Base-by-base conservation (phyloP, 2,888 invertebrate species). In the Acanthacorydalis orientalis region DNA sequence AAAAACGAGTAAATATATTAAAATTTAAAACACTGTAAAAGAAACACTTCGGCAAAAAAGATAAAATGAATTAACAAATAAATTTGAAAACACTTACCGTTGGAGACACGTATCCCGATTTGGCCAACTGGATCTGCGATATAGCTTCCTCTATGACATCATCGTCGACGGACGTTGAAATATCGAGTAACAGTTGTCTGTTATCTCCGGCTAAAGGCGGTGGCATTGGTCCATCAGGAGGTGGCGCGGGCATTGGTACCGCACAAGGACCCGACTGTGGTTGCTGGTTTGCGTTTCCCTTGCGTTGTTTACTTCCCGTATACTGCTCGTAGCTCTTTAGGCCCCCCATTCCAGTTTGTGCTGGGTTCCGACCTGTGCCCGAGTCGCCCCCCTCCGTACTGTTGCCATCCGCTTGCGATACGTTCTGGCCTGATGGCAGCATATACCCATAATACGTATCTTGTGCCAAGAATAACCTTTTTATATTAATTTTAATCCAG, bases 331-430 rank as follows among this genome's bases (percentile, higher is more conserved):
- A 84, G 67, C 81, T 83, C 63, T 78, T 78, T 70, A 81, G 83
- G 71, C 83, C 84, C 59, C 82, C 83, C 53, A 78, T 77, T 53
- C 75, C 81, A 55, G 81, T 81, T 60, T 82, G 83, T 54, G 78
- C 77, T 52, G 75, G 76, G 64, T 82, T 83, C 48, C 73, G 70
- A 51, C 61, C 68, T 50, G 68, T 68, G 46, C 67, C 66, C 50
- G 73, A 72, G 55, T 77, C 78, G 52, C 70, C 74, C 57, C 77
- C 78, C 60, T 83, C 83, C 59, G 83, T 75, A 67, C 87, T 88
- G 73, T 83, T 86, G 60, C 83, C 85, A 69, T 88, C 88, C 63
- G 77, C 82, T 71, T 87, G 86, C 66, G 88, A 86, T 77, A 87
- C 74, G 77, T 88, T 87, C 78, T 89, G 88, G 77, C 88, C 89